A percentile compares a stretch with the other conserved stretches of the same genome.
phyloP scores from a whole-genome alignment of 1,140 invertebrate genomes.

The Lepidostoma basale region DNA sequence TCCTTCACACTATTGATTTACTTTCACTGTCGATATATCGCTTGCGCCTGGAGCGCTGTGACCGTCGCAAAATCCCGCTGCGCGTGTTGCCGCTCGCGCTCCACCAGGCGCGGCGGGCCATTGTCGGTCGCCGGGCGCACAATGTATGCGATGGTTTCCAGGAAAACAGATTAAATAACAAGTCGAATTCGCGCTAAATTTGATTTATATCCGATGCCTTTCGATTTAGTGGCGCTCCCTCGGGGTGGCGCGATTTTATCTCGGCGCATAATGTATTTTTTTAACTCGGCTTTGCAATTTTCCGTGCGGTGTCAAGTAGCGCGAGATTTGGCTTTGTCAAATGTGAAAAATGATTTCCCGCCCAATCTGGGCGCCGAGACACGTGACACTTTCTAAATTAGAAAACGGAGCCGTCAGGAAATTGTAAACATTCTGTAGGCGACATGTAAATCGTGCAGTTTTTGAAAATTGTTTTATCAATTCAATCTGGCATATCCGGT shows the following conservation, averaged over 20 bases:
- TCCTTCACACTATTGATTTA: slow-evolving; percentile 32
- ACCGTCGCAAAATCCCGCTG: slow-evolving; percentile 8
- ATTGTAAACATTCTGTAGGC: background rate
- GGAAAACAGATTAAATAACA: slow-evolving; percentile 42
- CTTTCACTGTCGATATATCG: slow-evolving; percentile 42
- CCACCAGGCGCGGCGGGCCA: background rate
- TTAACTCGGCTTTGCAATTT: slow-evolving; percentile 37
- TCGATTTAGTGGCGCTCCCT: slow-evolving; percentile 34
- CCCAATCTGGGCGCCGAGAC: background rate
- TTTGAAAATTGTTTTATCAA: no score
- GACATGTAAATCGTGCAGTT: no score
- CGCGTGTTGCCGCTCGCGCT: slow-evolving; percentile 14
- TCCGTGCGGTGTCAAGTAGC: slow-evolving; percentile 32
- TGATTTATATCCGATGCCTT: slow-evolving; percentile 42
- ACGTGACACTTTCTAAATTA: slow-evolving; percentile 9
- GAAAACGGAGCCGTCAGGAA: background rate
- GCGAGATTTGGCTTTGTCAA: slow-evolving; percentile 38
- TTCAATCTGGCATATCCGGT: no score
- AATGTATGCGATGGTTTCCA: slow-evolving; percentile 32
- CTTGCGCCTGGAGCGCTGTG: slow-evolving; percentile 28
- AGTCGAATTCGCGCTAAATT: slow-evolving; percentile 37
- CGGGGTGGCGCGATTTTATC: slow-evolving; percentile 39
- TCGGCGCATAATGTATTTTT: slow-evolving; percentile 25
- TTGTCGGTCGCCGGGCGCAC: background rate
- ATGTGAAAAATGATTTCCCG: slow-evolving; percentile 44